Conservation (phyloP, 2,888 invertebrate genomes). For the Glaucopsyche alexis region DNA sequence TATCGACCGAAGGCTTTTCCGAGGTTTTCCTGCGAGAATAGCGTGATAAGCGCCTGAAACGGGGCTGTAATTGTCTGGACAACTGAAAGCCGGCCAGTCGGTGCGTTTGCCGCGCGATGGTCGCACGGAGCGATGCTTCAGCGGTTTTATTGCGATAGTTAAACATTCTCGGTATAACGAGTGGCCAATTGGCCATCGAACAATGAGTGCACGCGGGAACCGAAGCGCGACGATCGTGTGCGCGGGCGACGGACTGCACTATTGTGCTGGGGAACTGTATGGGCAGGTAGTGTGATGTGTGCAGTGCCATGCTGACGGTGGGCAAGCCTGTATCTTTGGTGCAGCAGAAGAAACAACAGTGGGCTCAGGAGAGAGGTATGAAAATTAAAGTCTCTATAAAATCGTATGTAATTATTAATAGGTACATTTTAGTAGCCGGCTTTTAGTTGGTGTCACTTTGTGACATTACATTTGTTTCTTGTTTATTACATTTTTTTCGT, state of each 20-base stretch:
- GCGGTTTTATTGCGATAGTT: slow-evolving; percentile 38
- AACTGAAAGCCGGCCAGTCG: slow-evolving; percentile 31
- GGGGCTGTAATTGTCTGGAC: slow-evolving; percentile 54
- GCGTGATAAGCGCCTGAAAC: slow-evolving; percentile 72
- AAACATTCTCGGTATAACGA: slow-evolving; percentile 49
- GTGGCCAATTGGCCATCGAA: slow-evolving; percentile 56
- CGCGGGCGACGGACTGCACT: slow-evolving; percentile 72
- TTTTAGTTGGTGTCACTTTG: no score
- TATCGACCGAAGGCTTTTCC: slow-evolving; percentile 78
- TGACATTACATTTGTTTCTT: no score
- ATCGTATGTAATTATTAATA: no score
- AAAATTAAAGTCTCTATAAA: slow-evolving; percentile 33
- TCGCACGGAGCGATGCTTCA: slow-evolving; percentile 33
- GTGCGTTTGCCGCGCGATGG: slow-evolving; percentile 30
- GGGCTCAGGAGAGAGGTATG: slow-evolving; percentile 95
- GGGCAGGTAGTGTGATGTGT: slow-evolving; percentile 61
- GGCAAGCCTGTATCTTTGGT: slow-evolving; percentile 83
- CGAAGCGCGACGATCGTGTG: slow-evolving; percentile 68
- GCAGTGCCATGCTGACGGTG: slow-evolving; percentile 75
- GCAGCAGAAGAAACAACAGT: slow-evolving; percentile 94
- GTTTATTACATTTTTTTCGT: no score
- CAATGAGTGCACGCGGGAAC: slow-evolving; percentile 72
- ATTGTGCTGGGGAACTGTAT: slow-evolving; percentile 65
- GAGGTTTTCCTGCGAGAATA: slow-evolving; percentile 65
- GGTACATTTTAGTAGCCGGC: no score